Evolutionary conservation across 2,888 invertebrate genomes (phyloP), one percentile per base, ranked within the genome.

Genomic region (Torymus tubicola): DNA sequence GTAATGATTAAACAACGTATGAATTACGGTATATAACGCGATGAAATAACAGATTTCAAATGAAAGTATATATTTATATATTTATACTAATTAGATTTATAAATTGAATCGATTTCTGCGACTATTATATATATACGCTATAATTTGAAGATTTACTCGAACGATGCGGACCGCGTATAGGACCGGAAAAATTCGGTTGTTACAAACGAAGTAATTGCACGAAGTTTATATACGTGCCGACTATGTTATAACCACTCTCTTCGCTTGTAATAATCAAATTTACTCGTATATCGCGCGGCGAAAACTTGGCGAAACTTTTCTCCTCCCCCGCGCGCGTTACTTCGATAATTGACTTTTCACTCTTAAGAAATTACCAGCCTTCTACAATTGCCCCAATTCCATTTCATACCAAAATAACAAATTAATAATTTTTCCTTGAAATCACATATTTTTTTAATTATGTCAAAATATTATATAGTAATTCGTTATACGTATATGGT

Each of bases 191-290:
- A 31, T 31, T 31, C 31, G 31, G n/a, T 4, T 21, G 57, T n/a
- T 16, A 69, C n/a, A 31, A 57, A 57, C 57, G 31, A 31, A 69
- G 69, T 31, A 55, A 57, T 52, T 57, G 16, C 24, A n/a, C 11
- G 14, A 16, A 69, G 31, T 31, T 31, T 31, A 31, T 8, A 2
- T 31, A 8, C 31, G 31, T 2, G 31, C 8, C 31, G 31, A 31
- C n/a, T n/a, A n/a, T n/a, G 31, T 31, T 31, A 31, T 4, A 2
- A 31, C 31, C 4, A 31, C 31, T 31, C 31, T 31, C 53, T 61
- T 63, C 52, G 12, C 61, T 21, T 21, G 72, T 63, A 53, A 53
- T 72, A 72, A 72, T 24, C 53, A 21, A 72, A 61, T 71, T 71
- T 61, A 24, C 24, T 3, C 24, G 31, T n/a, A n/a, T n/a, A 31